Base-by-base conservation (phyloP, 1,140 invertebrate genomes). In the Triops longicaudatus region DNA sequence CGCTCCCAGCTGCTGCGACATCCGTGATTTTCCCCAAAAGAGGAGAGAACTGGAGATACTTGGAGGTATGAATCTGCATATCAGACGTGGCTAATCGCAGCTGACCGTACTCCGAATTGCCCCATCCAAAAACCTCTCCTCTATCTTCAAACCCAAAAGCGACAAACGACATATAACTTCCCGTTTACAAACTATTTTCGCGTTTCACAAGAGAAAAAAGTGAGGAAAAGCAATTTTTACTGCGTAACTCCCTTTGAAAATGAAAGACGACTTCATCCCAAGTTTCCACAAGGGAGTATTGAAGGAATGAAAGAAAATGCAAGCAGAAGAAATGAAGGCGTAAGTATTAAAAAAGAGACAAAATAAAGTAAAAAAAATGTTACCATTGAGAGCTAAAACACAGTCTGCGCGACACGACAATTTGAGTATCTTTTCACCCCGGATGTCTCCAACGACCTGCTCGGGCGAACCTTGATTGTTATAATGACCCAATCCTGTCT, bases 111-210 rank as follows among this genome's bases (percentile, higher is more conserved):
- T 99, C 97, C 1, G 92, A 92, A 83, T 97, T 98, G 26, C 97
- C 97, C 96, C 97, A 99, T 0, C 96, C 96, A 87, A 98, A 98
- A 1, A 98, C 87, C 81, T 97, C 93, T 26, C 96, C 96, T 82
- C 91, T 90, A 80, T 96, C 95, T 93, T 83, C 75, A 87, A 84
- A 17, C 2, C 1, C 17, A 43, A 77, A 27, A 72, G 6, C 1
- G n/a, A 50, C 14, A 76, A 26, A 22, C 22, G 27, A 37, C 26
- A n/a, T n/a, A n/a, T n/a, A 74, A 42, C 28, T 37, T 37, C 31
- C 2, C 2, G 7, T 37, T 37, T 37, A n/a, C 31, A 4, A 7
- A 37, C 31, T 4, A 37, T 37, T 37, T 37, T 37, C 31, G 31
- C 7, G 31, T 37, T 37, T 37, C 7, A 7, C 31, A 37, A 37